Base-by-base conservation (phyloP, 1,140 invertebrate species). In the Uloborus diversus region DNA sequence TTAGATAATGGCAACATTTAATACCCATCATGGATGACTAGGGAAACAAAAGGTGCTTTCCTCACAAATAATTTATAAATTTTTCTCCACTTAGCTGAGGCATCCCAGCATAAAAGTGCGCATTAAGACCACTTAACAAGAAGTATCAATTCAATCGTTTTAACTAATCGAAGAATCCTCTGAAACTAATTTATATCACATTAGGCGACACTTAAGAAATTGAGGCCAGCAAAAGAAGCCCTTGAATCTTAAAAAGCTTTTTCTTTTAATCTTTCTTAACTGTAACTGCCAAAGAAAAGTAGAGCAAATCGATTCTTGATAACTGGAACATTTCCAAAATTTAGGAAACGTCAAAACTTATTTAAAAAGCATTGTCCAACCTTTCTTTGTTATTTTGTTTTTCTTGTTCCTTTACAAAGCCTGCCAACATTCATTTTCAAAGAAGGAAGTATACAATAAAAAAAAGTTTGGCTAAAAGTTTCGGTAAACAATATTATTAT, bases 341-440 rank as follows among this genome's bases (percentile, higher is more conserved):
- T 73, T 73, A n/a, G 25, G 27, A 53, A 64, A 64, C 53, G 71
- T 64, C 71, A 76, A 53, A 76, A 51, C 53, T 42, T 53, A 65
- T 76, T 76, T 76, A 76, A 76, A 76, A 76, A 47, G 61, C 69
- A 37, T 73, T 73, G 69, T 73, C 69, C 56, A 30, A 68, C 32
- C 3, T 57, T 33, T 69, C 53, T 27, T 59, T 59, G 37, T 71
- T 33, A 27, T 70, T 56, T 35, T 70, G 32, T 70, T 27, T n/a
- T 0, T 11, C 25, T 30, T 27, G 23, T 51, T 68, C 32, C 23
- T 23, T 64, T 25, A 42, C 42, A 37, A 7, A 27, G 20, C 4
- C 14, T 64, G 61, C 28, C 42, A 25, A 14, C 33, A n/a, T 64
- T 64, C 35, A 64, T 64, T 64, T 64, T 64, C 13, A 37, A 37